Conservation (phyloP, 2,888 invertebrate genomes). For the Leptothorax acervorum region DNA sequence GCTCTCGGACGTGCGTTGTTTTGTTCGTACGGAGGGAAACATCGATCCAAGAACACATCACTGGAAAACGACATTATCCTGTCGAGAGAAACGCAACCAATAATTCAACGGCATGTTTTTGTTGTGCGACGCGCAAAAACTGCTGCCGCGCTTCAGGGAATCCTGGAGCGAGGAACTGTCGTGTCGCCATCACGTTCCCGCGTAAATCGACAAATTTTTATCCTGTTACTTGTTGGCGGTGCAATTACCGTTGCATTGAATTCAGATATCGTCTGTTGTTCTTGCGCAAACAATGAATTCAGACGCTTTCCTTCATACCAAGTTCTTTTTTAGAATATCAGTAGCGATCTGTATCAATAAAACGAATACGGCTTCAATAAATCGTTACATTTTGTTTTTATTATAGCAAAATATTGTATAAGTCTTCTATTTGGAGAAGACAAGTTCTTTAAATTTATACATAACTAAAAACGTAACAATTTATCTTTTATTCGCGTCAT, state of each 20-base stretch:
- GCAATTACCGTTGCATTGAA: slow-evolving; percentile 32
- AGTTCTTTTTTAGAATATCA: neutral
- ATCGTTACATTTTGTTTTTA: neutral
- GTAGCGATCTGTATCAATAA: neutral
- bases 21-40: slow-evolving; percentile 22
- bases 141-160: slow-evolving; percentile 4
- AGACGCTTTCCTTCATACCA: neutral
- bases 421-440: neutral
- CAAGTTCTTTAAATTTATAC: neutral
- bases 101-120: slow-evolving; percentile 45
- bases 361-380: neutral
- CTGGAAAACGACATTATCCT: slow-evolving; percentile 48
- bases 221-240: slow-evolving; percentile 18
- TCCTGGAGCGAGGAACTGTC: slow-evolving; percentile 30
- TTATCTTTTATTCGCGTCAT: neutral
- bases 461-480: neutral
- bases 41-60: slow-evolving; percentile 45
- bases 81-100: slow-evolving; percentile 50
- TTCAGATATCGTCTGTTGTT: slow-evolving; percentile 1
- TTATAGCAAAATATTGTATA: neutral
- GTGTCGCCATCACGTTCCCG: slow-evolving; percentile 28
- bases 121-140: slow-evolving; percentile 35
- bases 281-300: slow-evolving; percentile 20
- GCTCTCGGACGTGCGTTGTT: slow-evolving; percentile 12
- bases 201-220: slow-evolving; percentile 47